Evolutionary conservation across 2,113 vertebrate species (phyloP).

Genomic region (Helogale parvula): DNA sequence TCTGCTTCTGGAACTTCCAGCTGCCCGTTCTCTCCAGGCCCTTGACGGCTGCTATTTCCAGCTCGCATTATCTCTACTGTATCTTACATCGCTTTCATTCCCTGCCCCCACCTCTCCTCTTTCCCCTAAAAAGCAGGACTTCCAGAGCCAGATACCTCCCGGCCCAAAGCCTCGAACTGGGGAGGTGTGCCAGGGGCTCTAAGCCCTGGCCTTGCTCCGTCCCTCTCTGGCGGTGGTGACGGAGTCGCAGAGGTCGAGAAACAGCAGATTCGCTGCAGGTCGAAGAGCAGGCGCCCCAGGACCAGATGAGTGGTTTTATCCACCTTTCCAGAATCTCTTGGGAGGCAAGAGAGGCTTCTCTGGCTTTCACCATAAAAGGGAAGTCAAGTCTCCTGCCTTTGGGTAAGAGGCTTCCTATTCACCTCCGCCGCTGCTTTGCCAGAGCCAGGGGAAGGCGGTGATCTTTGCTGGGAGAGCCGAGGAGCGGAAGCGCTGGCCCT

Average conservation of each 20-base stretch:
- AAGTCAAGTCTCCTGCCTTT: not conserved
- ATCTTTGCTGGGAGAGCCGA: not conserved
- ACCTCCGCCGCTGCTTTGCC: not conserved
- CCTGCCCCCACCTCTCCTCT: not conserved
- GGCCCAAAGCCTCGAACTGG: not conserved
- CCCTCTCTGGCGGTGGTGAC: not conserved
- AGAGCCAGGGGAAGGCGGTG: not conserved
- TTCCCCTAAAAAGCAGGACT: not conserved
- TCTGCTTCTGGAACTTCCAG: not conserved
- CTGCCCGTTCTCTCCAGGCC: not conserved
- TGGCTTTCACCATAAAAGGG: not conserved
- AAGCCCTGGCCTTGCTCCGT: not conserved
- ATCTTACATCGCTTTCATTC: fast-evolving
- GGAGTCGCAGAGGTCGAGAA: not conserved
- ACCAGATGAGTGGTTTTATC: too few species aligned
- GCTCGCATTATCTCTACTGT: not conserved
- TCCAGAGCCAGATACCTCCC: not conserved
- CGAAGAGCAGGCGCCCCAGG: not conserved
- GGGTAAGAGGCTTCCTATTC: not conserved
- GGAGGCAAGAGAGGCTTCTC: not conserved
- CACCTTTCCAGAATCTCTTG: not conserved
- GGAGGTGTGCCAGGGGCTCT: not conserved
- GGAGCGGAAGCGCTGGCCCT: not conserved
- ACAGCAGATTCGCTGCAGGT: not conserved
- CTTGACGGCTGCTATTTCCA: not conserved